Evolutionary conservation across 2,113 vertebrate species (phyloP), one percentile per base, ranked within the genome.

Genomic region (Tachuris rubrigastra): DNA sequence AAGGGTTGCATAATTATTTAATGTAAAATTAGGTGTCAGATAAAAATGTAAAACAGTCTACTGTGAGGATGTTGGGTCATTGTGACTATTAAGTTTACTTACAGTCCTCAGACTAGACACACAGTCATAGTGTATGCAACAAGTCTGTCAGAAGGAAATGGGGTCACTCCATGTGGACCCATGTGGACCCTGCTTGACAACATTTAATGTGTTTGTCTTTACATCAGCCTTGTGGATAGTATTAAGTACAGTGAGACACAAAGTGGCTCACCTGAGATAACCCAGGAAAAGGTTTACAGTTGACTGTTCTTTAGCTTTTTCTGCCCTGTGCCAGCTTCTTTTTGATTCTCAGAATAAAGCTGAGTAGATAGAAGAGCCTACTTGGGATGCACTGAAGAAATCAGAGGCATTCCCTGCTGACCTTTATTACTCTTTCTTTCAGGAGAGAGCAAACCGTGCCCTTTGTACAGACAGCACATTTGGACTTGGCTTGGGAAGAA

Each of bases 401-500:
- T 53, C 56, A 84, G 21, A 59, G 49, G 39, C 33, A 47, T 95
- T 95, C 33, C 24, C 56, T 86, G 35, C 21, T 88, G 42, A 67
- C 42, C 39, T 93, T 94, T 94, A 73, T 74, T 59, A 31, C 33
- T 74, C 9, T 66, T 92, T 66, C 24, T 80, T 88, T 53, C 47
- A 77, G 35, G 27, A 52, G 62, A 60, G 39, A 87, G 33, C 56
- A 49, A 63, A 30, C 35, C 24, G n/a, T 95, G 89, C 52, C 76
- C 52, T 93, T 95, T 72, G 47, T 86, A 84, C 55, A 65, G 76
- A 78, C 56, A 49, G 39, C 31, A 10, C 81, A 52, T 94, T 90
- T 95, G 76, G 89, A 68, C 59, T 87, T 91, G 47, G 47, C 60
- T 95, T 53, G 65, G 30, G 37, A 84, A 89, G 69, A 81, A 91